Percentiles rank a stretch among this genome's conserved stretches.
phyloP scores from a whole-genome alignment of 1,140 invertebrate genomes.

The Phthorimaea operculella region DNA sequence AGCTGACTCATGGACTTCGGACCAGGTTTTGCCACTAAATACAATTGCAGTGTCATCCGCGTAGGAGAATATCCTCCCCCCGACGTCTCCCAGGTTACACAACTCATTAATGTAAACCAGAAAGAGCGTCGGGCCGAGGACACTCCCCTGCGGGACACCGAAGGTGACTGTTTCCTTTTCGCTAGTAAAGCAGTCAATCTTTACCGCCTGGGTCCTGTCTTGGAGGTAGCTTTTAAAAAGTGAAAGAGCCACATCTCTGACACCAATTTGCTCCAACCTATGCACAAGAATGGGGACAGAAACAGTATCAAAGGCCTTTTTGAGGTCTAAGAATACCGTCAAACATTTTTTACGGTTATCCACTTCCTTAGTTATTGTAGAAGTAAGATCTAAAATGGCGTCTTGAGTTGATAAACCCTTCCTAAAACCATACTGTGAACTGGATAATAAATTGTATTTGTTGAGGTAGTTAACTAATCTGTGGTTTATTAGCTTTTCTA shows the following conservation, averaged over 20 bases:
- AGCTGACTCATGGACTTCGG: neutral
- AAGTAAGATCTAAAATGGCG: neutral
- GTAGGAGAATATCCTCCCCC: neutral
- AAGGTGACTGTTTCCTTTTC: neutral
- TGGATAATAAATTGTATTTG: neutral
- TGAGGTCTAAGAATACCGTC: neutral
- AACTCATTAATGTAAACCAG: neutral
- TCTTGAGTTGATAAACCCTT: neutral
- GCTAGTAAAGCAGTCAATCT: neutral
- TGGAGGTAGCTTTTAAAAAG: neutral
- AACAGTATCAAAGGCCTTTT: neutral
- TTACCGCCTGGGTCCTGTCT: neutral
- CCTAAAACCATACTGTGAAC: neutral
- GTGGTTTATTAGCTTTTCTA: neutral
- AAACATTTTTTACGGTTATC: neutral
- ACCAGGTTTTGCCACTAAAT: neutral
- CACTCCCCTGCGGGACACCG: neutral
- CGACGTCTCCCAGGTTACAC: neutral
- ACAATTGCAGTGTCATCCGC: neutral
- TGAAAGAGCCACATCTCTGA: neutral
- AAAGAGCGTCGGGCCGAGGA: neutral
- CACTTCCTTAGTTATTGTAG: neutral
- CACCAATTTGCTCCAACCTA: neutral
- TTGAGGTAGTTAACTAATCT: neutral
- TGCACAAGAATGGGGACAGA: neutral